Evolutionary conservation across 1,140 invertebrate genomes (phyloP).

Genomic region (Atta colombica): DNA sequence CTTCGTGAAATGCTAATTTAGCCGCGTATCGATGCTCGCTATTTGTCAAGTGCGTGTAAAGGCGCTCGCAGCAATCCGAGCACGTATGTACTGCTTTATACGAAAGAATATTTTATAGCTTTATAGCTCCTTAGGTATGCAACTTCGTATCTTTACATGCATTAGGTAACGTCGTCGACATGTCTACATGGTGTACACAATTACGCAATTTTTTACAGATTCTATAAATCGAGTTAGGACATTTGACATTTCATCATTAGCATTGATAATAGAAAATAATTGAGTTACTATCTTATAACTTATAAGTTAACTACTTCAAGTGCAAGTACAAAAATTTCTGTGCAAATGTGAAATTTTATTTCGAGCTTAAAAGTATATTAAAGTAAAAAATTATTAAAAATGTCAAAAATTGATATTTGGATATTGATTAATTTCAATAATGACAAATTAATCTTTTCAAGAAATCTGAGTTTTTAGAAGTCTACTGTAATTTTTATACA

Average conservation of each 20-base stretch:
- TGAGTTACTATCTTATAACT: not conserved
- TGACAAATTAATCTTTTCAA: not conserved
- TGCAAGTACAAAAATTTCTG: not conserved
- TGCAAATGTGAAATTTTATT: not conserved
- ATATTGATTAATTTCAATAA: not conserved
- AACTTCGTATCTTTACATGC: constrained; percentile 34
- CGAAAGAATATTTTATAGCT: constrained; percentile 51
- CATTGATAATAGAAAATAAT: not conserved
- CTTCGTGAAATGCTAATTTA: constrained; percentile 52
- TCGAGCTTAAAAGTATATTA: not conserved
- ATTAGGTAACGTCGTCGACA: constrained; percentile 23
- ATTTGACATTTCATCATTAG: not conserved
- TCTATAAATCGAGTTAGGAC: not conserved
- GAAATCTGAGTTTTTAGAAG: not conserved
- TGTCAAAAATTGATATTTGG: not conserved
- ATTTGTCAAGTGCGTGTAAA: constrained; percentile 43
- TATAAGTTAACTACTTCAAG: not conserved
- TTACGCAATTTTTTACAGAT: not conserved
- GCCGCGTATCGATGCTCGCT: constrained; percentile 27
- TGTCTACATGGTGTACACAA: not conserved
- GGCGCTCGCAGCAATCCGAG: constrained; percentile 24
- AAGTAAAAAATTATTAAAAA: no score
- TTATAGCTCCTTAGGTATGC: constrained; percentile 25
- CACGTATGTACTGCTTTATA: constrained; percentile 24
- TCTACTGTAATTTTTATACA: not conserved